These are phyloP conservation scores for Sphyrna mokarran DNA, from an alignment of 2,113 vertebrate genomes.

Conservation along the genomic window DNA sequence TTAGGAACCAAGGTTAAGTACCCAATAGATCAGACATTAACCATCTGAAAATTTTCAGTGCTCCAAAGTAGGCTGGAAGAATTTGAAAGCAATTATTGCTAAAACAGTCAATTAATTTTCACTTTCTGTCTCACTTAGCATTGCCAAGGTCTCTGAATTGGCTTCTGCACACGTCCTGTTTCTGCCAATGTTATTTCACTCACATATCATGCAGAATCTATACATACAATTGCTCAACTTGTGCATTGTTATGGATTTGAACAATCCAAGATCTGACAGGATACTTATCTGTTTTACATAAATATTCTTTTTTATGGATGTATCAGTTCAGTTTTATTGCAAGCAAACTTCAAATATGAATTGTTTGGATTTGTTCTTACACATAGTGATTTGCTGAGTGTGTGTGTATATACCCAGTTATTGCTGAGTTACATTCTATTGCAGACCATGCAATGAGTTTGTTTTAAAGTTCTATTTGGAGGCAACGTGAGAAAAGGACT, in stretches of 20 bases:
- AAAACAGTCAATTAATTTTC: slow-evolving; percentile 23
- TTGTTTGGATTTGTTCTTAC: background rate
- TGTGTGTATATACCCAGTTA: background rate
- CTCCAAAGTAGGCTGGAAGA: background rate
- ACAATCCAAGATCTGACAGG: background rate
- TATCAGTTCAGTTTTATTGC: background rate
- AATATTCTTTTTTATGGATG: background rate
- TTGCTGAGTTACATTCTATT: background rate
- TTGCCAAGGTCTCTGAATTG: background rate
- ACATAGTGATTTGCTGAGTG: too few relatives aligned
- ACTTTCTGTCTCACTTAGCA: background rate
- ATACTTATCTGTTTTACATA: background rate
- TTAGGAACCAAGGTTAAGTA: background rate
- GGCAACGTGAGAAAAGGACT: background rate
- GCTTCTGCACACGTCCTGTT: background rate
- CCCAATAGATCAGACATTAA: background rate
- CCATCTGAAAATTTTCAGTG: background rate
- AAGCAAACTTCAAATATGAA: background rate
- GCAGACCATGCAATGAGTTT: background rate
- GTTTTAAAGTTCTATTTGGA: background rate
- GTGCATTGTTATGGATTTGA: background rate
- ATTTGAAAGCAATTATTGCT: background rate
- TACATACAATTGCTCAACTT: background rate
- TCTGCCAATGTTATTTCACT: background rate
- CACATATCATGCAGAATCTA: background rate